Base-by-base conservation (phyloP, 2,888 invertebrate species). In the Netelia inedita region DNA sequence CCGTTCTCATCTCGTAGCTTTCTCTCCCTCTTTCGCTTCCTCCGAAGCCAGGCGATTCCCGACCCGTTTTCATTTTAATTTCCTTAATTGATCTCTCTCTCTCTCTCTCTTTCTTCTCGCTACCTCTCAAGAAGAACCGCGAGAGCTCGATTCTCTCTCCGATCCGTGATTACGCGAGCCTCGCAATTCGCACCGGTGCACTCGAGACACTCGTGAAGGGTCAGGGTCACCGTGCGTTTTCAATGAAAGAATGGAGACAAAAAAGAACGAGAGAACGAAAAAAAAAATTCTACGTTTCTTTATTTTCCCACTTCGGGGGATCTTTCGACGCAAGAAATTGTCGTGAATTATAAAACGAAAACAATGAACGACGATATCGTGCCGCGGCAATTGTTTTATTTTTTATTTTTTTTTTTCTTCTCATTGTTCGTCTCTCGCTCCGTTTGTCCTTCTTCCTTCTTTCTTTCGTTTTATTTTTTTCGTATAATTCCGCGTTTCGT, bases 11-110 rank as follows among this genome's bases (percentile, higher is more conserved):
- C 43, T 10, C 46, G 16, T n/a, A 43, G n/a, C 21, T 46, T 11
- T 68, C 43, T 59, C 59, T 69, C 61, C 11, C 46, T 21, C 68
- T 23, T 46, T 68, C 59, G 11, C 46, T 57, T 57, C 6, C 16
- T 57, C 6, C 16, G 16, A 57, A 41, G 57, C 57, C 28, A 3
- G 2, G 28, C 2, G 46, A 11, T 76, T 28, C 10, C 14, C 59
- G 59, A 46, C 59, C 46, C 43, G 78, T 69, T 76, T 78, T 59
- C 59, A 68, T 46, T 14, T 78, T 68, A 68, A 68, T 78, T 69
- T 59, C 61, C 78, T 78, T 69, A 69, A 78, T 78, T 69, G 68
- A 68, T 46, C 50, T n/a, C 23, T 21, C 65, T 28, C 23, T 28
- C 3, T 28, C 28, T 28, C 28, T 5, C 28, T 0, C 28, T 35